These are phyloP conservation scores for Drosophila simulans DNA, from an alignment of 1,140 invertebrate genomes.

Conservation along the genomic window DNA sequence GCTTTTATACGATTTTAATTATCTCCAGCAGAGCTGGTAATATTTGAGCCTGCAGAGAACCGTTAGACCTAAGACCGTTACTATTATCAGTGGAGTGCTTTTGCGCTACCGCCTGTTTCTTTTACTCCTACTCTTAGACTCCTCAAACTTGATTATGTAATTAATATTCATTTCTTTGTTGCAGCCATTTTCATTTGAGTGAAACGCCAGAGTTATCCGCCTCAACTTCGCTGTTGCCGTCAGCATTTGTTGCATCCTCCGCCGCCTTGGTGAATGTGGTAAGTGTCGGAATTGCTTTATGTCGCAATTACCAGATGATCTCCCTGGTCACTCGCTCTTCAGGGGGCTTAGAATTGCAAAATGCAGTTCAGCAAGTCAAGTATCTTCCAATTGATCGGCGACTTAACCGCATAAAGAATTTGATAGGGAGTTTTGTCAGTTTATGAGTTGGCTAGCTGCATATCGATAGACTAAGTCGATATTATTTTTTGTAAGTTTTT, in stretches of 20 bases:
- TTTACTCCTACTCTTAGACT: neutral
- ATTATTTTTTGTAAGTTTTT: too few relatives aligned
- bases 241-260: conserved; percentile 37
- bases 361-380: neutral
- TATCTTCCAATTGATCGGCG: neutral
- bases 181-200: conserved; percentile 57
- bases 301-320: neutral
- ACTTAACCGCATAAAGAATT: too few relatives aligned
- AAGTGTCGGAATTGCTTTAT: conserved; percentile 20
- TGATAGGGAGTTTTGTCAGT: neutral
- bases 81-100: too few relatives aligned
- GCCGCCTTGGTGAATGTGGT: conserved; percentile 54
- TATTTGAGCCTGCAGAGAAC: too few relatives aligned
- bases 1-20: neutral
- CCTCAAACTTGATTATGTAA: conserved; percentile 1
- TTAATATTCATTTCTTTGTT: conserved; percentile 26
- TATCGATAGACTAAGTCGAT: conserved; percentile 2
- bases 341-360: neutral
- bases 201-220: conserved; percentile 18
- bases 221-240: conserved; percentile 19
- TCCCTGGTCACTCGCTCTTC: neutral
- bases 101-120: too few relatives aligned
- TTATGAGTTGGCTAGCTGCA: conserved; percentile 3
- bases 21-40: too few relatives aligned
- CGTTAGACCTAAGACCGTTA: too few relatives aligned